Base-by-base conservation (phyloP, 2,113 vertebrate genomes). In the Lamprologus speciosus region DNA sequence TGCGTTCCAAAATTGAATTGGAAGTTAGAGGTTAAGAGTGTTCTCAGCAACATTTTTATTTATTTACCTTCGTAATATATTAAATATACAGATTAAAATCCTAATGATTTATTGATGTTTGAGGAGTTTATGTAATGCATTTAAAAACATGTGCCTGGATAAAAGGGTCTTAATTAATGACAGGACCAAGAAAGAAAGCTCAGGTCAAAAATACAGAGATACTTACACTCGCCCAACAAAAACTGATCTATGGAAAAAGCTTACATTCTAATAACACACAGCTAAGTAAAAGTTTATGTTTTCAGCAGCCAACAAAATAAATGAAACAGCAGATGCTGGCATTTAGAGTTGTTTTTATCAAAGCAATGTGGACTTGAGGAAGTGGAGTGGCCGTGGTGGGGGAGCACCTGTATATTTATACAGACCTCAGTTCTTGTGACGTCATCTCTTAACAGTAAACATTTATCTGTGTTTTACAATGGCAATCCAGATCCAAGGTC, bases 201-300 rank as follows among this genome's bases (percentile, higher is more conserved):
- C 9, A 26, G 33, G 70, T 85, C 80, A 83, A 73, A 60, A 87
- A 86, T 31, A 19, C 45, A 88, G 31, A 81, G 55, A 28, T 21
- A 21, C 45, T 4, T 42, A n/a, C 37, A 31, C 17, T 16, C 42
- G 47, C 86, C n/a, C 54, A 40, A 31, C 23, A 81, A 75, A 63
- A 55, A 28, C 53, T 45, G 31, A 55, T 83, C 79, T 14, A 63
- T 81, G 85, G 81, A 93, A 93, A 94, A 86, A 65, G 57, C 86
- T 92, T 88, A 93, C 79, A 86, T 85, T 94, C 92, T 93, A 95
- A 95, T 91, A 95, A 94, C 93, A 94, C 89, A 87, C 82, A 84
- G 89, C 88, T 95, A 94, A 95, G 91, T 93, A 92, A 94, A 92
- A 94, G 96, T 96, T 96, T 95, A 95, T 96, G 87, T 96, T 94